Percentiles rank a stretch among this genome's conserved stretches.
phyloP scores from a whole-genome alignment of 2,113 vertebrate species.

The Otocyon megalotis region DNA sequence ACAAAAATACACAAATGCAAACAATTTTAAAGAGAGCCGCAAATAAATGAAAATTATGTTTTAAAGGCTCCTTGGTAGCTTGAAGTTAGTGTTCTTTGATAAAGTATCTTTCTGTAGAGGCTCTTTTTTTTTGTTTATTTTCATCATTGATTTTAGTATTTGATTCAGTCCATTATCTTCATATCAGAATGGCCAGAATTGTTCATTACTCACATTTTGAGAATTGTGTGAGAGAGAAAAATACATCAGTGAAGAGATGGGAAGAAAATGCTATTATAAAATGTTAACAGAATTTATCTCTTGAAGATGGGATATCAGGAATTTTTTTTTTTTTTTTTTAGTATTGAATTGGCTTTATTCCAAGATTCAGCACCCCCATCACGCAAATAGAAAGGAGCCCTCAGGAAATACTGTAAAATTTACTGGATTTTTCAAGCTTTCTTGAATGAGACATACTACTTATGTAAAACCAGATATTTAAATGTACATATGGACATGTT shows the following conservation, averaged over 20 bases:
- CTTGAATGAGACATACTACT: neutral
- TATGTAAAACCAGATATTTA: constrained; percentile 32
- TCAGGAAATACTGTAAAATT: constrained; percentile 30
- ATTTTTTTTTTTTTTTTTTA: neutral
- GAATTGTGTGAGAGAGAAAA: neutral
- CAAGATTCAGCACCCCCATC: neutral
- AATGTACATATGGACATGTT: neutral
- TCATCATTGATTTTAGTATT: constrained; percentile 27
- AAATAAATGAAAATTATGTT: neutral
- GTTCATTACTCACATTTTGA: constrained; percentile 32
- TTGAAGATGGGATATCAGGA: neutral
- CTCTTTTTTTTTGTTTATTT: neutral
- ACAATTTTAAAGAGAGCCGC: neutral
- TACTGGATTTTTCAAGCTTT: constrained; percentile 35
- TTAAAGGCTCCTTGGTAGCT: neutral
- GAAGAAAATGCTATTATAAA: constrained; percentile 11
- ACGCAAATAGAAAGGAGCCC: neutral
- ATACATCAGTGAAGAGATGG: constrained; percentile 20
- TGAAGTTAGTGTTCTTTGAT: neutral
- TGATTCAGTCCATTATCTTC: constrained; percentile 14
- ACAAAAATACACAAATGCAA: constrained; percentile 19
- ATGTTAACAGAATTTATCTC: neutral
- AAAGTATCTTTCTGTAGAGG: neutral
- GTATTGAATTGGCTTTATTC: neutral
- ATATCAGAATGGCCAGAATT: neutral